Percentiles rank a stretch among this genome's conserved stretches.
Evolutionary conservation across 2,113 vertebrate species (phyloP).

Genomic region (Myocastor coypus): DNA sequence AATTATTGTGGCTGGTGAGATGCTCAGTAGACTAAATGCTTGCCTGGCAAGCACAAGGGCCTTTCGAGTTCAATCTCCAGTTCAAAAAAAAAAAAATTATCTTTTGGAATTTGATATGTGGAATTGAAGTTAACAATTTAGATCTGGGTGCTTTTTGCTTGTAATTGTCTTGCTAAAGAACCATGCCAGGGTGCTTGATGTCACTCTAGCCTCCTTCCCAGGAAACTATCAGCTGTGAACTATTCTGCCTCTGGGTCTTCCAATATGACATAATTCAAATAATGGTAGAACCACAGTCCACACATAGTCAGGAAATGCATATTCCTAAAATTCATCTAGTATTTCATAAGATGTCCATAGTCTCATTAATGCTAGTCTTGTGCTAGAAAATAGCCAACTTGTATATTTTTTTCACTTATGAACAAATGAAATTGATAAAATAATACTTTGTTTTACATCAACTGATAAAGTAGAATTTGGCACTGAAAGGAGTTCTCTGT

Average conservation of each 20-base stretch:
- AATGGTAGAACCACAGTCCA: neutral
- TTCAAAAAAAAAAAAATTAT: too few species aligned
- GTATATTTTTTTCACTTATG: slow-evolving; percentile 55
- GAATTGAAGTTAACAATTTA: slow-evolving; percentile 51
- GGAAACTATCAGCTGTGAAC: neutral
- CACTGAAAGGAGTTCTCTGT: neutral
- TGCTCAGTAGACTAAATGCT: too few species aligned
- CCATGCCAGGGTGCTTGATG: neutral
- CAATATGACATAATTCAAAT: neutral
- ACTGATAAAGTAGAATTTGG: neutral
- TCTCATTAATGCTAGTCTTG: neutral
- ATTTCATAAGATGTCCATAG: neutral
- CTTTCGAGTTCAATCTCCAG: too few species aligned
- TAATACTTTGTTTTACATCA: neutral
- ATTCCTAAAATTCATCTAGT: neutral
- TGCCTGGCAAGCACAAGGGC: too few species aligned
- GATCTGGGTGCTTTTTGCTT: neutral
- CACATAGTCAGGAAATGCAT: neutral
- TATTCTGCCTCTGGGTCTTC: slow-evolving; percentile 17
- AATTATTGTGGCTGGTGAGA: neutral
- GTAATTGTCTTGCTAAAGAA: neutral
- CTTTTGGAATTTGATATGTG: neutral
- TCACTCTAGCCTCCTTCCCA: neutral
- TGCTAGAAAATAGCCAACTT: neutral
- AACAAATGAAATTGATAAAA: neutral